Conservation (phyloP, 2,113 vertebrate species). For the Chitala chitala region DNA sequence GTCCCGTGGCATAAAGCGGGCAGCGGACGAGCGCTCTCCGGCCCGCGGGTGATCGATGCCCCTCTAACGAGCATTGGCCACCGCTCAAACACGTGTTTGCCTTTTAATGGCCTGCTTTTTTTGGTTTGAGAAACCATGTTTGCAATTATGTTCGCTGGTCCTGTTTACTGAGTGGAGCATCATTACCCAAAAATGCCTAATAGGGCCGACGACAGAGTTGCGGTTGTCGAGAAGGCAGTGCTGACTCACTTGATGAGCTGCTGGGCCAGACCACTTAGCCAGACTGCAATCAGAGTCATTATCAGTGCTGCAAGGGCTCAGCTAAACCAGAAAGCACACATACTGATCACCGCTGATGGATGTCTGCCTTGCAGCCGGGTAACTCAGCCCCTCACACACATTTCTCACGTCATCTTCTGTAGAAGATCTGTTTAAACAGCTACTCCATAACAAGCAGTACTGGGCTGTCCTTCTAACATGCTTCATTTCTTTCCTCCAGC, state of each 20-base stretch:
- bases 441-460: neutral
- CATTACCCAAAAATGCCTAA: constrained; percentile 50
- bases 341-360: too few relatives aligned
- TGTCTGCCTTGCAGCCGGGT: constrained; percentile 22
- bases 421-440: neutral
- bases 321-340: constrained; percentile 43
- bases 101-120: constrained; percentile 48
- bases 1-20: constrained; percentile 18
- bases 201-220: constrained; percentile 40
- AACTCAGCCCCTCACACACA: neutral
- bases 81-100: constrained; percentile 51
- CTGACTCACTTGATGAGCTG: constrained; percentile 43
- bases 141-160: constrained; percentile 49
- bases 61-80: constrained; percentile 41
- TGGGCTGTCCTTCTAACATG: too few relatives aligned
- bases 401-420: neutral
- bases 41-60: constrained; percentile 35
- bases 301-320: constrained; percentile 41
- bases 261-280: constrained; percentile 39
- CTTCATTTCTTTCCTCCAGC: neutral
- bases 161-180: constrained; percentile 48
- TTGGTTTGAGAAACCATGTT: constrained; percentile 41
- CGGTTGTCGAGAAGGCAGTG: constrained; percentile 45
- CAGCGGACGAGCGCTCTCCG: constrained; percentile 24
- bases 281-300: constrained; percentile 44